Conservation (phyloP, 2,888 invertebrate genomes). For the Drosophila heteroneura region DNA sequence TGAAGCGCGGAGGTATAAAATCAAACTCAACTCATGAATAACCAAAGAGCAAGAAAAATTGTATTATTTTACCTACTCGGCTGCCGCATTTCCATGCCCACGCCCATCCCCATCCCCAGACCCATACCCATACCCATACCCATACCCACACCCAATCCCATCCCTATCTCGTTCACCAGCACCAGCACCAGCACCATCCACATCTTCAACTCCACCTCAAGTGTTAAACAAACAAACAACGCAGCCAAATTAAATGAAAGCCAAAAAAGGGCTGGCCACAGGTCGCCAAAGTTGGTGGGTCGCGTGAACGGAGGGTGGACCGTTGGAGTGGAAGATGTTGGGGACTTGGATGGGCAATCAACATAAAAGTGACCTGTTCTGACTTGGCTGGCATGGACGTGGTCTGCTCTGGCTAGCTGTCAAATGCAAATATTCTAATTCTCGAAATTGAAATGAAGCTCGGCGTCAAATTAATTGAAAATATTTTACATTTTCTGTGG, state of each 20-base stretch:
- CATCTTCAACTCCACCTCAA: conserved; percentile 34
- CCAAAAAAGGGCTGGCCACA: conserved; percentile 58
- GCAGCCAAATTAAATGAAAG: conserved; percentile 67
- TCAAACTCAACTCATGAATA: conserved; percentile 82
- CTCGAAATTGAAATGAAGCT: conserved; percentile 62
- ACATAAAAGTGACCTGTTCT: conserved; percentile 51
- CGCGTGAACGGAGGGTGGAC: conserved; percentile 1
- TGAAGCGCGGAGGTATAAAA: conserved; percentile 45
- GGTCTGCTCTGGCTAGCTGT: conserved; percentile 18
- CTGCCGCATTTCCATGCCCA: not conserved
- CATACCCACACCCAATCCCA: not conserved
- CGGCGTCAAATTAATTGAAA: conserved; percentile 73
- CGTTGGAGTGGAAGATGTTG: conserved; percentile 50
- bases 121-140: not conserved
- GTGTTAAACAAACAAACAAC: conserved; percentile 77
- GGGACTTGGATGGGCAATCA: conserved; percentile 48
- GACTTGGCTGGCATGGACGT: not conserved
- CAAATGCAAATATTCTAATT: conserved; percentile 73
- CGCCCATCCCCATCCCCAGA: not conserved
- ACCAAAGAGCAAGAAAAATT: conserved; percentile 72
- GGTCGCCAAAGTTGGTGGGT: conserved; percentile 17
- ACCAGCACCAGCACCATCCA: not conserved
- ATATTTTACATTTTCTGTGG: conserved; percentile 72
- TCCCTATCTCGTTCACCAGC: conserved; percentile 5
- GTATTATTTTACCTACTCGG: conserved; percentile 72